Base-by-base conservation (phyloP, 1,140 invertebrate species). In the Reticulitermes speratus region DNA sequence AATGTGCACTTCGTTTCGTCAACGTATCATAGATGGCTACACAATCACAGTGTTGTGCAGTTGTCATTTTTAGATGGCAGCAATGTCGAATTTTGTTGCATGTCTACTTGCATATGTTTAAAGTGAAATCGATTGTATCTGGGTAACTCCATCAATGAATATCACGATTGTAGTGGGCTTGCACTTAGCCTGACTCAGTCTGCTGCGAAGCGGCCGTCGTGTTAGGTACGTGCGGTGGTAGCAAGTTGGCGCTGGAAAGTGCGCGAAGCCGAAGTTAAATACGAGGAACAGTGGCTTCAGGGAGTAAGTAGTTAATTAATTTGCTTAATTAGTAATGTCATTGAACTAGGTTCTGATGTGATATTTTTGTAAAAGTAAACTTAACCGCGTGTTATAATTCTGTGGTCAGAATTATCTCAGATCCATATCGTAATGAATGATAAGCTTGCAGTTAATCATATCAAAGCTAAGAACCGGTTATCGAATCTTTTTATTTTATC, bases 61-160 rank as follows among this genome's bases (percentile, higher is more conserved):
- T 75, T 9, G 65, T 7, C 25, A 38, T 38, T 2, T 38, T 1
- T 75, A 75, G 65, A 75, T 75, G 65, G 65, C 12, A 75, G 65
- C 65, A 75, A 30, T 14, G n/a, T 2, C n/a, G 16, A n/a, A 75
- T 75, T 16, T 0, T 75, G 8, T 75, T 8, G 3, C n/a, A 6
- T 1, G 5, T 8, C 65, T 75, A 3, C n/a, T 8, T 75, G 12
- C n/a, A 75, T 25, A 75, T 75, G 65, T 75, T 30, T 30, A 75
- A 75, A 2, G 65, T 75, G 65, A 75, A 75, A 75, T 75, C 65
- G 65, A 75, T 75, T 75, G 25, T 75, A 75, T 75, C 65, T 75
- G 65, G 65, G 65, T 25, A 75, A 75, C 65, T 75, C n/a, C 65
- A 75, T 75, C 65, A 75, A 75, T 75, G 65, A 75, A 30, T 3